phyloP scores from a whole-genome alignment of 2,888 invertebrate genomes.

The Polydrusus tereticollis region DNA sequence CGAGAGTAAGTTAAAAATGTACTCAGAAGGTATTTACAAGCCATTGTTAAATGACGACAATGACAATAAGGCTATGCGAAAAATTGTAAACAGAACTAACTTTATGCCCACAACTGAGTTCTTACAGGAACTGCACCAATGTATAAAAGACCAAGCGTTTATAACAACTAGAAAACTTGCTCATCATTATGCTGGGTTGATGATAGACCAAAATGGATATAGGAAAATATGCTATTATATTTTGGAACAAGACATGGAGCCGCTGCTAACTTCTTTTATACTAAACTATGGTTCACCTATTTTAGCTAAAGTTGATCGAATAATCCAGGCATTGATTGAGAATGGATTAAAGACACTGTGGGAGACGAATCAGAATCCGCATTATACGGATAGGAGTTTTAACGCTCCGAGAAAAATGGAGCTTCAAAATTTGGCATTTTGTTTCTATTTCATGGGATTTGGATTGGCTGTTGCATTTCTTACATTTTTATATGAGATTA shows the following conservation, averaged over 20 bases:
- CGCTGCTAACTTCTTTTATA: neutral
- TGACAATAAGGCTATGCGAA: neutral
- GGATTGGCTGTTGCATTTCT: constrained; percentile 8
- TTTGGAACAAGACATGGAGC: neutral
- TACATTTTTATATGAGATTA: constrained; percentile 21
- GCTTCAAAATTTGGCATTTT: neutral
- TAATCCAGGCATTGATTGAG: constrained; percentile 17
- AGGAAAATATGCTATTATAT: constrained; percentile 29
- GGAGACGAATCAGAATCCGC: constrained; percentile 8
- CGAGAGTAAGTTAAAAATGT: neutral
- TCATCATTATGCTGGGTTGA: neutral
- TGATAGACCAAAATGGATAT: constrained; percentile 23
- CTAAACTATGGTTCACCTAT: constrained; percentile 19
- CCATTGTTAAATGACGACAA: neutral
- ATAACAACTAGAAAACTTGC: constrained; percentile 1
- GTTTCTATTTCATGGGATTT: constrained; percentile 12
- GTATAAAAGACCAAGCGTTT: constrained; percentile 9
- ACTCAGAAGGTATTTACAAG: constrained; percentile 1
- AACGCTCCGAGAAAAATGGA: constrained; percentile 5
- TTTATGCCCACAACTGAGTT: constrained; percentile 8
- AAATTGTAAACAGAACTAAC: constrained; percentile 8
- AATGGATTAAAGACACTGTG: constrained; percentile 21
- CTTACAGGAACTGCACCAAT: neutral
- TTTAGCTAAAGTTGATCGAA: constrained; percentile 11
- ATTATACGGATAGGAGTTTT: neutral